Evolutionary conservation across 2,888 invertebrate species (phyloP), one percentile per base, ranked within the genome.

Genomic region (Sisyra terminalis): DNA sequence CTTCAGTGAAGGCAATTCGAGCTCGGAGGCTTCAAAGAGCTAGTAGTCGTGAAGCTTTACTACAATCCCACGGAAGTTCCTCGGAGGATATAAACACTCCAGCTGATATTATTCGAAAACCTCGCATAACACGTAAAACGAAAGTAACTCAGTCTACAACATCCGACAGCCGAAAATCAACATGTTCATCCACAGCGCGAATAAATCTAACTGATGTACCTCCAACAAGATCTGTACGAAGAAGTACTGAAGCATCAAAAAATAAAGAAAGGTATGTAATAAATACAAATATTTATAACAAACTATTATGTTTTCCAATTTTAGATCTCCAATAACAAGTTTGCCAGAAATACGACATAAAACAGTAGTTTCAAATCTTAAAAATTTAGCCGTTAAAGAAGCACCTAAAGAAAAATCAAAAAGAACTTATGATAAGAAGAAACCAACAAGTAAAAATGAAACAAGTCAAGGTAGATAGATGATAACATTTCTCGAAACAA

Each of bases 41-140:
- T 6, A 66, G 61, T 46, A 69, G 67, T 48, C 57, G 67, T 46
- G 69, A 70, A 49, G 64, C 63, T 36, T 51, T 64, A 29, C 53
- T 66, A 13, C 64, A 64, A 46, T 60, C 61, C 2, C 64, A 64
- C 47, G 66, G 64, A 11, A 68, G 67, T 49, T 68, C 68, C 11
- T 69, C 69, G 0, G 70, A 69, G 52, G 69, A 69, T 53, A 50
- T 67, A 16, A 55, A 61, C 2, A 52, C 54, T 5, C 56, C 52
- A 45, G 48, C 53, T 11, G 60, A 59, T 43, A 58, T 58, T 8
- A 45, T 54, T 2, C 50, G 63, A 24, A 63, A 62, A 47, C 63
- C 60, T n/a, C 52, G 63, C 39, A 46, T 59, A 46, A 52, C 59
- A n/a, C 57, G 56, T 48, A 60, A 59, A 47, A 58, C 57, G 2